phyloP scores from a whole-genome alignment of 1,140 invertebrate genomes.

The Euborellia annulipes region DNA sequence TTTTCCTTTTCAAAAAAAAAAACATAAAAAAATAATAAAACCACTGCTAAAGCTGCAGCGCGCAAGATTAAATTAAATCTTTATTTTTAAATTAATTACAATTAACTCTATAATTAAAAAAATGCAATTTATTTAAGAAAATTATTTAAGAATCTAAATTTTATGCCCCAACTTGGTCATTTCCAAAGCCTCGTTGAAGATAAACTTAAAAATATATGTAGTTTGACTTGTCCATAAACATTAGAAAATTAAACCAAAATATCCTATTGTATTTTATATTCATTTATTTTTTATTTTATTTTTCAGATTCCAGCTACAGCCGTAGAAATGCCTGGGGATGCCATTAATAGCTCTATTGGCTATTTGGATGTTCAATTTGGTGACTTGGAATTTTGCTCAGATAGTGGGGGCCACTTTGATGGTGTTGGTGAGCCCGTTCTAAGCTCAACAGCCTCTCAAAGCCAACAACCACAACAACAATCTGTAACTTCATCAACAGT shows the following conservation, averaged over 20 bases:
- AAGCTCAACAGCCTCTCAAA: neutral
- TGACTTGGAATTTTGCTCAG: conserved; percentile 67
- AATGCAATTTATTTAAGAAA: too few species aligned
- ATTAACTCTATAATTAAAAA: too few species aligned
- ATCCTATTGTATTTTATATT: too few species aligned
- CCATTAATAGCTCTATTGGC: conserved; percentile 45
- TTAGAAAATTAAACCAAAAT: neutral
- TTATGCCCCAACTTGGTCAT: too few species aligned
- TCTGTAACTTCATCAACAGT: conserved; percentile 15
- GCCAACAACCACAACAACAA: conserved; percentile 12
- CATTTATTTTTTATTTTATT: conserved; percentile 12
- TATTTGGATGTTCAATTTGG: conserved; percentile 89
- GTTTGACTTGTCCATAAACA: neutral
- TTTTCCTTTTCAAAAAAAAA: too few species aligned
- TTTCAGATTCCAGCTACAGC: conserved; percentile 75
- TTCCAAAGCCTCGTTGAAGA: conserved; percentile 1
- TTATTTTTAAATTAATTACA: too few species aligned
- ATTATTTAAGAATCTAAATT: too few species aligned
- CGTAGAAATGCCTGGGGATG: conserved; percentile 88
- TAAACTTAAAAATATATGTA: conserved; percentile 1
- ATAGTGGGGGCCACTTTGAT: conserved; percentile 36
- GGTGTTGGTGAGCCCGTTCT: neutral
- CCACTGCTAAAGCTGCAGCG: too few species aligned
- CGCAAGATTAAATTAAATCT: too few species aligned
- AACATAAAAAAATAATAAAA: too few species aligned